Conservation (phyloP, 2,113 vertebrate genomes). For the Tricholaema leucomelas region DNA sequence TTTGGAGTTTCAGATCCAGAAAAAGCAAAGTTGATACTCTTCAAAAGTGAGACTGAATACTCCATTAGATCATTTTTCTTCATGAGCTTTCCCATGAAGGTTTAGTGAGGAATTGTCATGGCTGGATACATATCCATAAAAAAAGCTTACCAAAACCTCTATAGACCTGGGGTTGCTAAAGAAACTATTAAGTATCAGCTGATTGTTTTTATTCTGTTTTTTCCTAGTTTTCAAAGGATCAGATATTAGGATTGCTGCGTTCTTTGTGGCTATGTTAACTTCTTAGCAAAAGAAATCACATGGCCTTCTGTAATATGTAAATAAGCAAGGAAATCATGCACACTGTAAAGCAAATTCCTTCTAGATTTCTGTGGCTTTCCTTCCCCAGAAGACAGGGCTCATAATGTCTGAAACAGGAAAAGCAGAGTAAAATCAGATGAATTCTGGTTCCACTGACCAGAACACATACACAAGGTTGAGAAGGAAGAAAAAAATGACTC, state of each 20-base stretch:
- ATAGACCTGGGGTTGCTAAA: background rate
- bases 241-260: background rate
- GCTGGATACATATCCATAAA: background rate
- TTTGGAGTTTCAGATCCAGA: background rate
- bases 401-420: background rate
- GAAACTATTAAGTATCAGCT: background rate
- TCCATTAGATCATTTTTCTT: background rate
- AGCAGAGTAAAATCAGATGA: background rate
- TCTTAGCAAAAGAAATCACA: background rate
- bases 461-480: background rate
- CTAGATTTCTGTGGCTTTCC: background rate
- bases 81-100: background rate
- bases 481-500: background rate
- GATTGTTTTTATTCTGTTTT: background rate
- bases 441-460: background rate
- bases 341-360: background rate
- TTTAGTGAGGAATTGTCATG: background rate
- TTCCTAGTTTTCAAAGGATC: background rate
- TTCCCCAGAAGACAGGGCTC: rapidly evolving
- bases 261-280: background rate
- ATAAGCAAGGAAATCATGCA: background rate
- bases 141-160: background rate
- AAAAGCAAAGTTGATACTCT: background rate
- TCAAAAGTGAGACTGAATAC: background rate
- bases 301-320: background rate